A percentile compares a stretch with the other conserved stretches of the same genome.
These are phyloP conservation scores for Brachionichthys hirsutus DNA, from an alignment of 2,113 vertebrate species.

Conservation along the genomic window DNA sequence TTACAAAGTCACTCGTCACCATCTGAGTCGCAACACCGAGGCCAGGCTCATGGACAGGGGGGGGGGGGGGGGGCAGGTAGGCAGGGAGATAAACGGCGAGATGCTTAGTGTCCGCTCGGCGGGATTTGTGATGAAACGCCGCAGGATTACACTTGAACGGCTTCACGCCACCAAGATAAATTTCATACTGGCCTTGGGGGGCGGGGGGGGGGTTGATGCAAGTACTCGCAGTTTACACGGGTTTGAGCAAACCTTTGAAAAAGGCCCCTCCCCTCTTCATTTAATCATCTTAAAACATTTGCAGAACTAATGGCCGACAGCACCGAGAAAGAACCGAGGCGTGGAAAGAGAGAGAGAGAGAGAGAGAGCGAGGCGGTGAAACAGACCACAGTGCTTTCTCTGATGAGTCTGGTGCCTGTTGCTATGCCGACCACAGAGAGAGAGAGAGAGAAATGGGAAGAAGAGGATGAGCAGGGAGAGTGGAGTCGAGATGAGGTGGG, in stretches of 20 bases:
- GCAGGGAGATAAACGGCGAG: background rate
- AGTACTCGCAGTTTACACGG: background rate
- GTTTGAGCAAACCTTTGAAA: background rate
- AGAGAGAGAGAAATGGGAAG: constrained; percentile 55
- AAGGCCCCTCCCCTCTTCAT: background rate
- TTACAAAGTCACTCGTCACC: constrained; percentile 75
- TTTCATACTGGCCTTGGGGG: constrained; percentile 41
- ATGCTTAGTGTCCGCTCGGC: constrained; percentile 18
- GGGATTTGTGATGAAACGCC: constrained; percentile 9
- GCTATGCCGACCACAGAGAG: constrained; percentile 76
- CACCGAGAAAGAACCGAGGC: too few species aligned
- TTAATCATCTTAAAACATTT: constrained; percentile 11
- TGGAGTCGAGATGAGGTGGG: constrained; percentile 26
- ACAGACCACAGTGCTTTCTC: constrained; percentile 67
- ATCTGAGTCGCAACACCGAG: constrained; percentile 64
- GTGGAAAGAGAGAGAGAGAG: constrained; percentile 26
- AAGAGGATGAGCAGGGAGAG: constrained; percentile 39
- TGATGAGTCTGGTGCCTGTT: constrained; percentile 75
- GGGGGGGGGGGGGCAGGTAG: background rate
- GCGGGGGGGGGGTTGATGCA: constrained; percentile 28
- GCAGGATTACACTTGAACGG: constrained; percentile 6
- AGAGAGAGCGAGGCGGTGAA: constrained; percentile 32
- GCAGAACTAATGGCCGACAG: constrained; percentile 24
- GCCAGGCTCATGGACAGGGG: constrained; percentile 56
- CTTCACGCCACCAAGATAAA: constrained; percentile 1